Conservation (phyloP, 2,888 invertebrate genomes). For the Oxytorus armatus region DNA sequence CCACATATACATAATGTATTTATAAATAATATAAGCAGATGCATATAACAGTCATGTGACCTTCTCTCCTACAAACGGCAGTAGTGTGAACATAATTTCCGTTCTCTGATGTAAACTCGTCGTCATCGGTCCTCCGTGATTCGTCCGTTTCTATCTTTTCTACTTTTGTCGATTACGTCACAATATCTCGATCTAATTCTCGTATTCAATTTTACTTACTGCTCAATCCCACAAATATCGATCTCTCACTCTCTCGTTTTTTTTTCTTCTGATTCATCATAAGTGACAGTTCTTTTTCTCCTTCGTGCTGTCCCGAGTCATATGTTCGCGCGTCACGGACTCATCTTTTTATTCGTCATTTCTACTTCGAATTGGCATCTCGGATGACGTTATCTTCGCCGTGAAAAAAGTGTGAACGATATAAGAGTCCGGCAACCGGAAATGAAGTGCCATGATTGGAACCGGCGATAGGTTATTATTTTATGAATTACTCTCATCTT, state of each 20-base stretch:
- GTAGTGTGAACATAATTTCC: slow-evolving; percentile 4
- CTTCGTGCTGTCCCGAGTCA: background rate
- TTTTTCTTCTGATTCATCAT: background rate
- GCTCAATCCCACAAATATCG: background rate
- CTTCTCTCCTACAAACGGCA: background rate
- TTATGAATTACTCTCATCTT: background rate
- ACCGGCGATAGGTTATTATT: slow-evolving; percentile 57
- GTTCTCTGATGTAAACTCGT: slow-evolving; percentile 22
- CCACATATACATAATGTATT: slow-evolving; percentile 2
- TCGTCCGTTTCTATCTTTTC: background rate
- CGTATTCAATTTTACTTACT: background rate
- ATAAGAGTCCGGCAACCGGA: slow-evolving; percentile 27
- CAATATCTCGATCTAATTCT: slow-evolving; percentile 3
- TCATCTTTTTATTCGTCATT: background rate
- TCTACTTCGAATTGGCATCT: background rate
- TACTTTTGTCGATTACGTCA: slow-evolving; percentile 24
- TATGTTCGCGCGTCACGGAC: background rate
- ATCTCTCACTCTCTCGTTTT: no score
- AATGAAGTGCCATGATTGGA: slow-evolving; percentile 60
- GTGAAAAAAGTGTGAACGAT: slow-evolving; percentile 18
- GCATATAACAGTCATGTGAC: slow-evolving; percentile 3
- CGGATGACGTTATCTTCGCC: slow-evolving; percentile 2
- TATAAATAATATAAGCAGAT: slow-evolving; percentile 13
- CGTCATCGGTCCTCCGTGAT: background rate
- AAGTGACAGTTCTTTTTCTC: background rate